Conservation (phyloP, 2,113 vertebrate genomes). For the Aplodontia rufa region DNA sequence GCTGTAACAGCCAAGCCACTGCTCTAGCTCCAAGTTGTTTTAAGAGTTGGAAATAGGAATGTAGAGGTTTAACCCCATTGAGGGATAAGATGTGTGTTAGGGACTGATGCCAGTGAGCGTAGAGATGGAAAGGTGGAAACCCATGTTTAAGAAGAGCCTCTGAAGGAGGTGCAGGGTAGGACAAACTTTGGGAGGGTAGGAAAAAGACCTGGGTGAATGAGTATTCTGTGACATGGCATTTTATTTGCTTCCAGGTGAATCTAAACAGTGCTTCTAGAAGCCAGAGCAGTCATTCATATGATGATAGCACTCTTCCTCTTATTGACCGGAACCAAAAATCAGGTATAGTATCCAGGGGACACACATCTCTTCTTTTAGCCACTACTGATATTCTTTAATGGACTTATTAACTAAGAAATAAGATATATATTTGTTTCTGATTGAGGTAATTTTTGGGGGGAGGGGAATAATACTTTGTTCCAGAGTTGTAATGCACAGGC, state of each 20-base stretch:
- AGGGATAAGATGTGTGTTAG: not conserved
- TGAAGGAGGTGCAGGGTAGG: not conserved
- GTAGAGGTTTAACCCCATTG: not conserved
- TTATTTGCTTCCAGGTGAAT: conserved; percentile 84
- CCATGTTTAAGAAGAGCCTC: not conserved
- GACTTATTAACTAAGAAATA: not conserved
- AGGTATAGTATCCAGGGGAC: conserved; percentile 65
- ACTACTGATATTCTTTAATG: not conserved
- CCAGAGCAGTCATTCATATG: conserved; percentile 90
- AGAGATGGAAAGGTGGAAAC: not conserved
- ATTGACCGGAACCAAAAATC: conserved; percentile 91
- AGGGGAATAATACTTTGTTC: not conserved
- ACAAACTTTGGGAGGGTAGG: not conserved
- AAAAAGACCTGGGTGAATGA: not conserved
- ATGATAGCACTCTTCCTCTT: conserved; percentile 96
- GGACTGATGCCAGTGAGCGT: not conserved
- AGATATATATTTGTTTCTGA: not conserved
- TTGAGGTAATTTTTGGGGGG: not conserved
- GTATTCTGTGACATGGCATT: not conserved
- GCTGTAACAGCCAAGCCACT: too few relatives aligned
- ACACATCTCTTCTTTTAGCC: not conserved
- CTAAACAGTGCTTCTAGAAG: conserved; percentile 85
- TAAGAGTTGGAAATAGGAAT: not conserved
- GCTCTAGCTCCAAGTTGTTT: too few relatives aligned
- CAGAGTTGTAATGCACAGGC: not conserved